Conservation (phyloP, 2,888 invertebrate species). For the Heliconius charithonia region DNA sequence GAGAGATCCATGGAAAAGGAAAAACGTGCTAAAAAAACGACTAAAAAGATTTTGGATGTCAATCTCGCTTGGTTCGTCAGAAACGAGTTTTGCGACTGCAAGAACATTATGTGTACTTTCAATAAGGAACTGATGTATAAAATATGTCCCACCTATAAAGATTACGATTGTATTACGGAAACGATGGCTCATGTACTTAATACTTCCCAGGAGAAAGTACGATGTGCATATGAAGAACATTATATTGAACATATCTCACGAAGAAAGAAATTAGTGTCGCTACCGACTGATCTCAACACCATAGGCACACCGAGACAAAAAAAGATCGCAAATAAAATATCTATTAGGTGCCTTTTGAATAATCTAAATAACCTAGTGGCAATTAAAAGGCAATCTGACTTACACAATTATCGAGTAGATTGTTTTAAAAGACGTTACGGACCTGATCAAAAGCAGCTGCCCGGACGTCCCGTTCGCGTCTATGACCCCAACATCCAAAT, state of each 20-base stretch:
- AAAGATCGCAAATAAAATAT: background rate
- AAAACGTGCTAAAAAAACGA: slow-evolving; percentile 36
- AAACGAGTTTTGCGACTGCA: background rate
- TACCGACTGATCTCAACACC: slow-evolving; percentile 19
- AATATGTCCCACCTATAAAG: background rate
- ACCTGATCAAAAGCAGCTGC: background rate
- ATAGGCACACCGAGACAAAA: background rate
- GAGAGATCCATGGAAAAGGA: slow-evolving; percentile 48
- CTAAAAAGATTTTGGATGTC: background rate
- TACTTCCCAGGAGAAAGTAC: background rate
- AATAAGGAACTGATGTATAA: background rate
- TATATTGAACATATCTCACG: background rate
- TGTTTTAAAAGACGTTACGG: background rate
- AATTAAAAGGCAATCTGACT: background rate
- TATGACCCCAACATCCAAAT: background rate
- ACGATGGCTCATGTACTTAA: background rate
- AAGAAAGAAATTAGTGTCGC: background rate
- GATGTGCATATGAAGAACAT: background rate
- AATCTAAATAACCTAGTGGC: background rate
- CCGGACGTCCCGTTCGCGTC: background rate
- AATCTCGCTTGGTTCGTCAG: background rate
- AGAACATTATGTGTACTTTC: background rate
- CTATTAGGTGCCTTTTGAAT: background rate
- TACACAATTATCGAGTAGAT: background rate
- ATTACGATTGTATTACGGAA: background rate